Base-by-base conservation (phyloP, 2,113 vertebrate species). In the Lepus americanus region DNA sequence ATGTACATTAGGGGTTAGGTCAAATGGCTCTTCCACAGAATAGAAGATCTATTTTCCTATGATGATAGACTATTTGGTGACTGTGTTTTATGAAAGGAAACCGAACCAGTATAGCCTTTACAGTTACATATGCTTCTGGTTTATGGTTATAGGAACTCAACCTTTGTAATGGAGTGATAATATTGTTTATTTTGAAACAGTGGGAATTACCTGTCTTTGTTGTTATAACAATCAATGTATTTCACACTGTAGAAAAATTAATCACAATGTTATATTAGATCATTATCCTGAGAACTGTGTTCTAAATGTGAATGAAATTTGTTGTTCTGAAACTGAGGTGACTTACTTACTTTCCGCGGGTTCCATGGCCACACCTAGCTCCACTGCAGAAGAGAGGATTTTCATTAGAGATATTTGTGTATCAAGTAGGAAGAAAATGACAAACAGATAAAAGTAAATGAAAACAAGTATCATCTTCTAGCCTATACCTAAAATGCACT, bases 401-500 rank as follows among this genome's bases (percentile, higher is more conserved):
- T 85, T 55, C 36, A 39, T 78, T 87, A 1, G 13, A 91, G 69
- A 29, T 6, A 80, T 67, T 80, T 87, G 2, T 55, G 5, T 55
- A 79, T 27, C 4, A 84, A 63, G 5, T 2, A 89, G 31, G 27
- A 59, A 77, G 1, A 92, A 92, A 95, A 51, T 44, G 12, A 6
- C 6, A 63, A 86, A 88, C 12, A 76, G 27, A 76, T 74, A 19
- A 11, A 96, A 89, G 80, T 89, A 89, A 80, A 69, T 74, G 14
- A 61, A 63, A 77, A 63, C 9, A 64, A 61, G 63, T 64, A 66
- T 2, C 9, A 64, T 85, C 33, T 92, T 6, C 90, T 11, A 51
- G 12, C 1, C n/a, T 61, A 61, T 1, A 22, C 6, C 39, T 93
- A 79, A 90, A 82, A 90, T 77, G 92, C 27, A 59, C 7, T 87